These are phyloP conservation scores for Halichoerus grypus DNA, from an alignment of 2,113 vertebrate genomes.

Conservation along the genomic window DNA sequence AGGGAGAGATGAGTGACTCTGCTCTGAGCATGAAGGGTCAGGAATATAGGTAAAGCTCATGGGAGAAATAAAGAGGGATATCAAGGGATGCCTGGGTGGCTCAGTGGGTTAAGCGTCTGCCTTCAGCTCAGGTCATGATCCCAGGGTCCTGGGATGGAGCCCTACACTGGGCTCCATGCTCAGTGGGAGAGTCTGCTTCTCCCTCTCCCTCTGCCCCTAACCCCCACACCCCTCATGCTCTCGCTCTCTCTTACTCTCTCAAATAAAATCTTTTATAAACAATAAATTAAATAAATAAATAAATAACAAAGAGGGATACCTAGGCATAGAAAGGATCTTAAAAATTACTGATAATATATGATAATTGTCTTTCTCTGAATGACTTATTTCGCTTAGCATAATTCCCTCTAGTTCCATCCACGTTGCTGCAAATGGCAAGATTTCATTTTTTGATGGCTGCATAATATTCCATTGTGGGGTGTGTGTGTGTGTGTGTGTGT, in stretches of 20 bases:
- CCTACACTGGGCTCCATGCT: background rate
- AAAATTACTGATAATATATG: background rate
- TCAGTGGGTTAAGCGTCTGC: background rate
- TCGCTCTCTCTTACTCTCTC: background rate
- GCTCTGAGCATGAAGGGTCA: background rate
- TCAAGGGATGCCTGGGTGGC: background rate
- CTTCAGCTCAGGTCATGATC: background rate
- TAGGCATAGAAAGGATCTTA: background rate
- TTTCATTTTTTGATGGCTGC: too few relatives aligned
- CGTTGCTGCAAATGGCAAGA: too few relatives aligned
- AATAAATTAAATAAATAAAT: background rate
- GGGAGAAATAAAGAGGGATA: background rate
- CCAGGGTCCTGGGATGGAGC: background rate
- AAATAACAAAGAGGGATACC: background rate
- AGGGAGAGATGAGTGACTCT: background rate
- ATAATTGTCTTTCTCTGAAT: too few relatives aligned
- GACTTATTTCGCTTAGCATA: too few relatives aligned
- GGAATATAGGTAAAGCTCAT: background rate
- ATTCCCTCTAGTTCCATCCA: too few relatives aligned
- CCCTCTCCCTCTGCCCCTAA: background rate
- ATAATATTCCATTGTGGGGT: too few relatives aligned
- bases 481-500: too few relatives aligned
- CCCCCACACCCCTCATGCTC: background rate
- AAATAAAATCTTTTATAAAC: too few relatives aligned
- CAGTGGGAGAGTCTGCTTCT: background rate